Evolutionary conservation across 2,797 vertebrate species (phyloP).

Genomic region (Scolopax bukidnonensis): DNA sequence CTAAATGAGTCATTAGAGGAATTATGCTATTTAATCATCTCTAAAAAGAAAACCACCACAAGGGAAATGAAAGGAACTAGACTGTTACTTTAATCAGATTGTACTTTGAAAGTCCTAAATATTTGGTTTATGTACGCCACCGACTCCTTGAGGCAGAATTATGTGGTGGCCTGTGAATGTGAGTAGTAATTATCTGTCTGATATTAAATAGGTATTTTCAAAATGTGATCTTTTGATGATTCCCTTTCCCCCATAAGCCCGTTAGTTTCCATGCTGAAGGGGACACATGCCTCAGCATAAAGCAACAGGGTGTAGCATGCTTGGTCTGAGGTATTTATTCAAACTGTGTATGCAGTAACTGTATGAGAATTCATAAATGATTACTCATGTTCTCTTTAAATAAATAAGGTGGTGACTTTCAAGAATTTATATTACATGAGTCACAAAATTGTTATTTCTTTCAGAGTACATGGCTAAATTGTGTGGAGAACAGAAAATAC

Average conservation of each 20-base stretch:
- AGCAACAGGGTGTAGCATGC: slow-evolving; percentile 54
- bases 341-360: slow-evolving; percentile 32
- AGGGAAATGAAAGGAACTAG: slow-evolving; percentile 51
- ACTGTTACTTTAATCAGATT: slow-evolving; percentile 44
- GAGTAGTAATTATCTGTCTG: slow-evolving; percentile 43
- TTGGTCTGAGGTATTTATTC: slow-evolving; percentile 59
- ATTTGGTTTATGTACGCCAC: slow-evolving; percentile 16
- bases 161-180: slow-evolving; percentile 7
- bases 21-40: slow-evolving; percentile 32
- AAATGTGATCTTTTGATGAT: slow-evolving; percentile 37
- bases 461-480: slow-evolving; percentile 24
- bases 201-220: slow-evolving; percentile 46
- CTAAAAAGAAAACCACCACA: slow-evolving; percentile 43
- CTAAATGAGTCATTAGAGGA: slow-evolving; percentile 44
- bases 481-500: neutral
- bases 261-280: slow-evolving; percentile 51
- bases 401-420: slow-evolving; percentile 68
- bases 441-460: slow-evolving; percentile 68
- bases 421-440: slow-evolving; percentile 62
- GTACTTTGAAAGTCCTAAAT: slow-evolving; percentile 39
- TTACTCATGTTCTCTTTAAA: slow-evolving; percentile 72
- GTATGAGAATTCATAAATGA: slow-evolving; percentile 49
- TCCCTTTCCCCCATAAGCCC: slow-evolving; percentile 28
- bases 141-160: neutral
- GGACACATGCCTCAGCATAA: slow-evolving; percentile 38